Conservation (phyloP, 2,797 vertebrate species). For the Forpus xanthops region DNA sequence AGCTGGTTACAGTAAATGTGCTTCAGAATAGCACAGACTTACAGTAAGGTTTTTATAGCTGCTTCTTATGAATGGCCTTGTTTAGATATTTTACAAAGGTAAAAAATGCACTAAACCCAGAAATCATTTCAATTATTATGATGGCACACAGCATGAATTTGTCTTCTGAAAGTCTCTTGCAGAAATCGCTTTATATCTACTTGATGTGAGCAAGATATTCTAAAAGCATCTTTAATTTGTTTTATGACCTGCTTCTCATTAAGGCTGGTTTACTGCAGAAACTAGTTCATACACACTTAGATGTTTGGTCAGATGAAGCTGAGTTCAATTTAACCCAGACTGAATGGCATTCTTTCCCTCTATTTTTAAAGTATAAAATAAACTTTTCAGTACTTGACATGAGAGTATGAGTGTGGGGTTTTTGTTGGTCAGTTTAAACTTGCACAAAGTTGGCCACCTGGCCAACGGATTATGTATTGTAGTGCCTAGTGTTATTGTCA, state of each 20-base stretch:
- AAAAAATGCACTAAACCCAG: constrained; percentile 22
- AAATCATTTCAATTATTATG: constrained; percentile 12
- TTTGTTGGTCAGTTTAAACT: neutral
- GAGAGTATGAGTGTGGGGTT: fast-evolving
- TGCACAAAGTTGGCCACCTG: neutral
- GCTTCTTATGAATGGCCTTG: neutral
- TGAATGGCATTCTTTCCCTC: fast-evolving
- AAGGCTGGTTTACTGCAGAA: neutral
- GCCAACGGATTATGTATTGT: neutral
- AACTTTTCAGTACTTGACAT: neutral
- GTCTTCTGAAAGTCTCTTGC: neutral
- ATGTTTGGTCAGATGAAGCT: neutral
- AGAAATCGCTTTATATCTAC: neutral
- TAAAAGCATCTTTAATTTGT: neutral
- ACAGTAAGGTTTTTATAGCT: neutral
- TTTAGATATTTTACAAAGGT: constrained; percentile 3
- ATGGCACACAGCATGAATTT: neutral
- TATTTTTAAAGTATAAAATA: neutral
- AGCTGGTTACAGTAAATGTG: neutral
- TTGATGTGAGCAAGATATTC: neutral
- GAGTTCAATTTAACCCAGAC: neutral
- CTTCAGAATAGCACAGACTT: neutral
- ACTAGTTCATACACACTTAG: neutral
- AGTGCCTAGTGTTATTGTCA: neutral
- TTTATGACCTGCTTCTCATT: constrained; percentile 8